Base-by-base conservation (phyloP, 2,797 vertebrate genomes). In the Ataeniobius toweri region DNA sequence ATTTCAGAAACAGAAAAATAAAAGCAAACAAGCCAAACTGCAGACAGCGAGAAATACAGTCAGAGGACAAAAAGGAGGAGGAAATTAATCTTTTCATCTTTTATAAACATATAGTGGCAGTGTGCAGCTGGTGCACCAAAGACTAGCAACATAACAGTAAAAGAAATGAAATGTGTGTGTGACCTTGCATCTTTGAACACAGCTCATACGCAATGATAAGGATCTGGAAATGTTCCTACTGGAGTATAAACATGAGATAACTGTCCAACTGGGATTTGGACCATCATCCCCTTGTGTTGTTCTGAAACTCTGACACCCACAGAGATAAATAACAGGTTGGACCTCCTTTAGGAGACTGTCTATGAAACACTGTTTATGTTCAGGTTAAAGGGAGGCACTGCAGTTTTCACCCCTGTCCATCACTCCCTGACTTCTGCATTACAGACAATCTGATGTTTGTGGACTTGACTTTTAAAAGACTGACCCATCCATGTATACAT, bases 1-100 rank as follows among this genome's bases (percentile, higher is more conserved):
- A 68, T 68, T 68, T 68, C 65, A 68, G 65, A 44, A 68, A 44
- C 39, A 68, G 16, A 65, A 68, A 68, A 68, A 44, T 68, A 41
- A 68, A 68, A 68, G 22, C 65, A 44, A 68, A 68, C 39, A 44
- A 68, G 10, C 10, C 7, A 3, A 68, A 68, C 36, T 41, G 31
- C 63, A 68, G 36, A 67, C 28, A 36, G 59, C 6, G 5, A 63
- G 26, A 26, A 59, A 59, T 26, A 59, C 5, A 61, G 58, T 61
- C 14, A 61, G 59, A 61, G 59, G 26, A 31, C 61, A 65, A 39
- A 65, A 65, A 3, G 6, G 39, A 65, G 6, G 39, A 65, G 61
- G 16, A 65, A 39, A 65, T 9, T 0, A 20, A 65, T 28, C 61
- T 10, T 65, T 22, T 20, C 28, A 10, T 65, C 7, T 39, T 65